Percentiles rank a stretch among this genome's conserved stretches.
Conservation (phyloP, 2,888 invertebrate species). For the Yponomeuta malinellus region DNA sequence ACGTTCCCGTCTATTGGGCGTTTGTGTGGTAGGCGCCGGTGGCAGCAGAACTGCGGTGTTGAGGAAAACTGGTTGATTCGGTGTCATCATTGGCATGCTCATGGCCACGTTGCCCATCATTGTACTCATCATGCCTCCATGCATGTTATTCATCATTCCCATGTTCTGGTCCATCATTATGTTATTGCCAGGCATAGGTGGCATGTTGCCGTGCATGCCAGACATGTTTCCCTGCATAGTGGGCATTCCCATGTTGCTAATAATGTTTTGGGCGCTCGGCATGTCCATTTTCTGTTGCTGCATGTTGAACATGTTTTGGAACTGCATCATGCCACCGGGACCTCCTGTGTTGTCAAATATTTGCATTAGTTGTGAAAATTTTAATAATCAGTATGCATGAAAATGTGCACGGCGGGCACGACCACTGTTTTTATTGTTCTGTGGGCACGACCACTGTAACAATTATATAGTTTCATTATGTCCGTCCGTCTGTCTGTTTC, state of each 20-base stretch:
- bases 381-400: too few relatives aligned
- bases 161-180: slow-evolving; percentile 56
- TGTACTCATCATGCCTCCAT: slow-evolving; percentile 71
- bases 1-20: slow-evolving; percentile 86
- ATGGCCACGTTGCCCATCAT: slow-evolving; percentile 32
- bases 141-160: slow-evolving; percentile 50
- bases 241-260: slow-evolving; percentile 22
- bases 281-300: slow-evolving; percentile 34
- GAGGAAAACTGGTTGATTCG: slow-evolving; percentile 57
- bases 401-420: too few relatives aligned
- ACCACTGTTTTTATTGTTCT: too few relatives aligned
- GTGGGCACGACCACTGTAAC: too few relatives aligned
- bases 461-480: too few relatives aligned
- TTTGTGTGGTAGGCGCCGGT: slow-evolving; percentile 86
- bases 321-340: slow-evolving; percentile 13
- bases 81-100: slow-evolving; percentile 31
- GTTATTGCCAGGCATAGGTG: slow-evolving; percentile 43
- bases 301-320: slow-evolving; percentile 22
- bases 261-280: slow-evolving; percentile 26
- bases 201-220: slow-evolving; percentile 28
- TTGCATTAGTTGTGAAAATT: background rate
- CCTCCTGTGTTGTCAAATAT: background rate
- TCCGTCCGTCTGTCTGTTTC: too few relatives aligned
- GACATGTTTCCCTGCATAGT: slow-evolving; percentile 13
- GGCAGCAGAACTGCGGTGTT: slow-evolving; percentile 89